These are phyloP conservation scores for Turritopsis dohrnii DNA, from an alignment of 30 jellyfish, hydroid and myxozoan genomes.

Conservation along the genomic window DNA sequence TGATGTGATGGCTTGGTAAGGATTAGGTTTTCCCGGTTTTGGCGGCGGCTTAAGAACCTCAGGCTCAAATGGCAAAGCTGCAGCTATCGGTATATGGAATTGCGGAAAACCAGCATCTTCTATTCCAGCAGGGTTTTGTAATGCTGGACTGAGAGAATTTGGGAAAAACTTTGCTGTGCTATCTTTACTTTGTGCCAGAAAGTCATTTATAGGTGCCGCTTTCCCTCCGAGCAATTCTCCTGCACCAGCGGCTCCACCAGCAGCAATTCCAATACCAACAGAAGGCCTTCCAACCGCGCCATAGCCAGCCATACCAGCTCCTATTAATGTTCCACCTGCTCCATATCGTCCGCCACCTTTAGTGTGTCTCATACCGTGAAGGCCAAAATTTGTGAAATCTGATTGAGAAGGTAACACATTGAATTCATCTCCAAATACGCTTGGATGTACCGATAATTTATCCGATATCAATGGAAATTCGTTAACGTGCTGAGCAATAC, in stretches of 20 bases:
- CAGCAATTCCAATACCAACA: slow-evolving; percentile 21
- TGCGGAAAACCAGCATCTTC: neutral
- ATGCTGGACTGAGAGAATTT: neutral
- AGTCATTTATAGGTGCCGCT: slow-evolving; percentile 2
- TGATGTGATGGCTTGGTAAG: slow-evolving; percentile 1
- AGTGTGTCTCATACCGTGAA: neutral
- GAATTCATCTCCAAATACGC: neutral
- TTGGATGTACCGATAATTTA: slow-evolving; percentile 14
- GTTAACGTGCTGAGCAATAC: slow-evolving; percentile 20
- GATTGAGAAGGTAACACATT: slow-evolving; percentile 1
- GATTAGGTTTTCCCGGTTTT: neutral
- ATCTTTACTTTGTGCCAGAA: neutral
- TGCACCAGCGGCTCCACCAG: slow-evolving; percentile 31
- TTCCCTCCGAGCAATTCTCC: slow-evolving; percentile 16
- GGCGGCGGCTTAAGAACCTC: slow-evolving; percentile 1
- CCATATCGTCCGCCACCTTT: slow-evolving; percentile 19
- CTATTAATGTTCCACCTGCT: slow-evolving; percentile 22
- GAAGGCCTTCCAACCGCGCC: slow-evolving; percentile 24
- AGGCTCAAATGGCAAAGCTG: neutral
- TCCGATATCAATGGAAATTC: slow-evolving; percentile 22
- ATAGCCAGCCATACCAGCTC: slow-evolving; percentile 23
- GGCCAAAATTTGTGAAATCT: neutral
- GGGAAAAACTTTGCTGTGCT: neutral
- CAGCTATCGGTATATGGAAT: neutral
- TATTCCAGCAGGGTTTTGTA: neutral